Evolutionary conservation across 2,797 vertebrate species (phyloP), one percentile per base, ranked within the genome.

Genomic region (Pangasius larnaudii): DNA sequence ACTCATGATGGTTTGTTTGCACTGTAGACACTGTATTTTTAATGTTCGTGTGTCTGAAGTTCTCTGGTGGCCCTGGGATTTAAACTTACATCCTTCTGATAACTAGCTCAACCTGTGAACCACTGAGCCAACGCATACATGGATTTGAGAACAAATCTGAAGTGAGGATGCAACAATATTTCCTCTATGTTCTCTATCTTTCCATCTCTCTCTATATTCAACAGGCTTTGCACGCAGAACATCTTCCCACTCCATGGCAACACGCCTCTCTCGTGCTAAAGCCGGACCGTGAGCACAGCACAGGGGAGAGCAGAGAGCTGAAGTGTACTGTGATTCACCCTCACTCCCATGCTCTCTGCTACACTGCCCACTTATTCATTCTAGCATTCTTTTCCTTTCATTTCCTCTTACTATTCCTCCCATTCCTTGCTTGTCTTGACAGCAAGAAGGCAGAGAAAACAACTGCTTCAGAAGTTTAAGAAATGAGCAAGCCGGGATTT

Each of bases 191-290:
- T 81, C 74, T 71, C 85, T 78, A 61, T 75, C 78, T 81, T 59
- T 56, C 75, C 46, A 81, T 72, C 36, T 75, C 49, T 89, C 84
- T 82, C 56, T 77, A 85, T 77, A 71, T 81, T 91, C 91, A 88
- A 92, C 92, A 89, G 91, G 89, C 88, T 91, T 93, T 91, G 84
- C 91, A 90, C 85, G 87, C 91, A 89, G 77, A 94, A 92, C 87
- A 93, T 95, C 94, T 93, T 95, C 94, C 94, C 92, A 94, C 95
- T 94, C 95, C 95, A 94, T 96, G 93, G 95, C 94, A 96, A 95
- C 95, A 93, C 91, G 92, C 94, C 93, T 95, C 93, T 91, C 91
- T 91, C 86, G 91, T 90, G 59, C 92, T 92, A 93, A 93, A 89
- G 86, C 86, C 58, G 79, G 87, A 82, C 89, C 33, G 24, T 85